Evolutionary conservation across 1,140 invertebrate genomes (phyloP).

Genomic region (Augochlora pura): DNA sequence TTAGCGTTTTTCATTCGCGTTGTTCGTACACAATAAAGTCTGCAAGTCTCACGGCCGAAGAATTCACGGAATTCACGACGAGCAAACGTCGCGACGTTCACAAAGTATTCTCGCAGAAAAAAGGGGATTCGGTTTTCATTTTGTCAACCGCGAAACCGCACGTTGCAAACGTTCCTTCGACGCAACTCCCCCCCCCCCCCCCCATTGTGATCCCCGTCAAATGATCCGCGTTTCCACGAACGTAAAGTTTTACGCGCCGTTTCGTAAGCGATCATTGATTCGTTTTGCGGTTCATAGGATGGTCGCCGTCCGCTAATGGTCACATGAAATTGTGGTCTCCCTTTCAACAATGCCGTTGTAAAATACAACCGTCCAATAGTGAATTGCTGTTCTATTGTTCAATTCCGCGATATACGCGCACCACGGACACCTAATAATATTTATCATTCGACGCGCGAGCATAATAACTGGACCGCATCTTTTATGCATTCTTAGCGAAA

Average conservation of each 20-base stretch:
- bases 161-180: background rate
- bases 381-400: background rate
- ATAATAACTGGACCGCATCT: no score
- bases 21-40: background rate
- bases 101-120: background rate
- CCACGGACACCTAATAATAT: no score
- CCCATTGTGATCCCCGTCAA: background rate
- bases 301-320: background rate
- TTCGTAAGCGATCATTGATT: background rate
- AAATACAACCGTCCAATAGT: background rate
- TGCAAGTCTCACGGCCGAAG: background rate
- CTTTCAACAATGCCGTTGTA: background rate
- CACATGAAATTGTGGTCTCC: constrained; percentile 1
- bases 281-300: background rate
- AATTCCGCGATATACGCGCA: no score
- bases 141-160: constrained; percentile 7
- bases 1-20: background rate
- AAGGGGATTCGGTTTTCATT: constrained; percentile 10
- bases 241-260: constrained; percentile 29
- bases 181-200: no score
- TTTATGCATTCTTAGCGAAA: no score
- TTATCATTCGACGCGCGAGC: no score
- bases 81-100: background rate
- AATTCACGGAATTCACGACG: background rate
- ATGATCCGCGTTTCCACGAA: constrained; percentile 25